Conservation (phyloP, 2,888 invertebrate species). For the Kuschelorhynchus macadamiae region DNA sequence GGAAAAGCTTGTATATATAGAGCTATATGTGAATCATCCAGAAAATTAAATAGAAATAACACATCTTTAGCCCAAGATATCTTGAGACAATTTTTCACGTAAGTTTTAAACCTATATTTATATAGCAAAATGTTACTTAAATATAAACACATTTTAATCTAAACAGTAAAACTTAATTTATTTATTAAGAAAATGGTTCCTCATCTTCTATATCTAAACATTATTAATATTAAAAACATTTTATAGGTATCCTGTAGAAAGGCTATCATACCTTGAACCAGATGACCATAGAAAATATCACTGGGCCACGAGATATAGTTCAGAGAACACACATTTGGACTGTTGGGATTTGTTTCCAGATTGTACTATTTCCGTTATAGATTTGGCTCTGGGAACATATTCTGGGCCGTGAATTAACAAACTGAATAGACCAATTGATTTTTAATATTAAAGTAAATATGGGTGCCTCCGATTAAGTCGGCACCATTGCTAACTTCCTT, state of each 20-base stretch:
- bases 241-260: constrained; percentile 77
- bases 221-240: too few relatives aligned
- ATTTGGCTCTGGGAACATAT: constrained; percentile 75
- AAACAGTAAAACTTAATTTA: too few relatives aligned
- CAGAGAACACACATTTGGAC: constrained; percentile 62
- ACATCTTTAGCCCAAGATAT: constrained; percentile 78
- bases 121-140: neutral
- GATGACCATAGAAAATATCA: constrained; percentile 77
- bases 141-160: too few relatives aligned
- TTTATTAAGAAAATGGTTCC: too few relatives aligned
- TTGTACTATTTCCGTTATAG: constrained; percentile 80
- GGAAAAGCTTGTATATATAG: constrained; percentile 80
- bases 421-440: too few relatives aligned
- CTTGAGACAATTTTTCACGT: constrained; percentile 80
- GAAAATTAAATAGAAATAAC: constrained; percentile 72
- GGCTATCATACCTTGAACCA: constrained; percentile 75
- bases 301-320: constrained; percentile 74
- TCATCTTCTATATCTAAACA: too few relatives aligned
- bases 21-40: constrained; percentile 81
- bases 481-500: too few relatives aligned
- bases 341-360: constrained; percentile 66
- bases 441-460: too few relatives aligned
- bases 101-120: constrained; percentile 36
- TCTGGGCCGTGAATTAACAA: constrained; percentile 13
- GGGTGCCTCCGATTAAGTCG: too few relatives aligned